phyloP scores from a whole-genome alignment of 2,888 invertebrate genomes.

The Cephus rjabovi region DNA sequence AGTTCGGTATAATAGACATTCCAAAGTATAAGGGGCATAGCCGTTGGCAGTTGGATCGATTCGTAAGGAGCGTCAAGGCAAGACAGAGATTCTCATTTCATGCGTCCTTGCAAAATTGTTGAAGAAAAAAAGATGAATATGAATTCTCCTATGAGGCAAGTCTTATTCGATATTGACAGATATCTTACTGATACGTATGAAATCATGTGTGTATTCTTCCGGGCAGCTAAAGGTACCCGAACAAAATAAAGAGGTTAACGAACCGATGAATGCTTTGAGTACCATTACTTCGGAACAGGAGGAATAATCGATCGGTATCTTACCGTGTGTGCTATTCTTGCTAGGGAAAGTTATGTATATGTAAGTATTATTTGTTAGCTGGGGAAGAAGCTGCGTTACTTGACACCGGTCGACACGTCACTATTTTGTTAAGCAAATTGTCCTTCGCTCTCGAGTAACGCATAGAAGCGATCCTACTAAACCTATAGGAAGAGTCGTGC shows the following conservation, averaged over 20 bases:
- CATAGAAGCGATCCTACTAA: neutral
- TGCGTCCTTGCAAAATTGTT: neutral
- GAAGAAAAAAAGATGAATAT: neutral
- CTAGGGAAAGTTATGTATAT: neutral
- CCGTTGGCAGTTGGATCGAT: conserved; percentile 56
- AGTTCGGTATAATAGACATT: neutral
- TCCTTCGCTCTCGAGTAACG: neutral
- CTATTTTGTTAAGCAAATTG: neutral
- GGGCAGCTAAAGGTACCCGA: neutral
- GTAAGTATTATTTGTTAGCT: neutral
- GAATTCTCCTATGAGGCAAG: neutral
- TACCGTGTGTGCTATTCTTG: neutral
- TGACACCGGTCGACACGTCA: neutral
- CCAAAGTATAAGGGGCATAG: conserved; percentile 25
- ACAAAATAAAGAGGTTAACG: neutral
- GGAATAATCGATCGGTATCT: neutral
- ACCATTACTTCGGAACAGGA: neutral
- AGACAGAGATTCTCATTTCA: conserved; percentile 45
- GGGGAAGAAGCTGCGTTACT: neutral
- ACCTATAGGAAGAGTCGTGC: neutral
- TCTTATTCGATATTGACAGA: neutral
- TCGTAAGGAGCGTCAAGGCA: conserved; percentile 61
- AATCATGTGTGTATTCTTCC: neutral
- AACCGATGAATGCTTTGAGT: neutral
- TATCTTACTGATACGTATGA: neutral